Percentiles rank a stretch among this genome's conserved stretches.
phyloP scores from a whole-genome alignment of 2,113 vertebrate species.

The Acinonyx jubatus region DNA sequence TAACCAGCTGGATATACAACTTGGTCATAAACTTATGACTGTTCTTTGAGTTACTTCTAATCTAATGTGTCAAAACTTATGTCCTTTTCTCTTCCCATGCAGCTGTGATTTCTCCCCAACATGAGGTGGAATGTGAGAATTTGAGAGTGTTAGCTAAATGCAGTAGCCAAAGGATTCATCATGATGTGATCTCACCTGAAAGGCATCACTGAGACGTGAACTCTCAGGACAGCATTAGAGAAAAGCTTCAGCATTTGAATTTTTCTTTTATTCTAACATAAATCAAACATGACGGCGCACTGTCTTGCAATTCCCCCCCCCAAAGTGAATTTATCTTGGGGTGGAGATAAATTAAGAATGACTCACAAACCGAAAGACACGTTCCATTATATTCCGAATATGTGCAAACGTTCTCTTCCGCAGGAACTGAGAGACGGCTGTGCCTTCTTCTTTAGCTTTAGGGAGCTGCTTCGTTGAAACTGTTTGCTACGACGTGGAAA shows the following conservation, averaged over 20 bases:
- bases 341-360: constrained; percentile 26
- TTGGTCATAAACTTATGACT: not conserved
- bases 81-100: not conserved
- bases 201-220: not conserved
- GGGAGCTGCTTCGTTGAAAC: not conserved
- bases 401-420: not conserved
- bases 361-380: constrained; percentile 11
- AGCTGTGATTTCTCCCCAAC: not conserved
- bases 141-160: not conserved
- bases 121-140: not conserved
- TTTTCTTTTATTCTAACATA: constrained; percentile 26
- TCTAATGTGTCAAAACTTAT: not conserved
- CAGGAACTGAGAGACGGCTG: not conserved
- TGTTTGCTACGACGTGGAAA: constrained; percentile 44
- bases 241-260: not conserved
- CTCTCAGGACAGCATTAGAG: not conserved
- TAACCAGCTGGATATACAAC: not conserved
- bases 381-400: constrained; percentile 36
- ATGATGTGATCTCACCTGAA: constrained; percentile 21
- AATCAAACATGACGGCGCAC: constrained; percentile 53
- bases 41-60: not conserved
- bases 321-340: constrained; percentile 53
- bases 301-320: constrained; percentile 3
- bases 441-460: not conserved
- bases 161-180: not conserved